Base-by-base conservation (phyloP, 1,140 invertebrate species). In the Cydia strobilella region DNA sequence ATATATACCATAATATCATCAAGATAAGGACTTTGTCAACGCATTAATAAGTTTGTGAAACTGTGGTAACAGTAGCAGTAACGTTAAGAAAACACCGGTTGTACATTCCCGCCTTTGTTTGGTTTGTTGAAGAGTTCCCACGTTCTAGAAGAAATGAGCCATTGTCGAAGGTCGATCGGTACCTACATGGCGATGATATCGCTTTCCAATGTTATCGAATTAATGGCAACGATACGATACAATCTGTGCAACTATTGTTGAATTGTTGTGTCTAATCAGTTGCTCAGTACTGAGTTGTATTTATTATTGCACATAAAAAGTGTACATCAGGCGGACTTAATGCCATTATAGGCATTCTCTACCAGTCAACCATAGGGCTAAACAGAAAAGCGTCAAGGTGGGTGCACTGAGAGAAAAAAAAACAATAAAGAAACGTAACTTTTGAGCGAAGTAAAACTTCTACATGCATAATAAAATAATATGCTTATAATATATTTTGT, bases 101-200 rank as follows among this genome's bases (percentile, higher is more conserved):
- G 77, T 89, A 84, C 82, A 80, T 80, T 69, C 77, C 80, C 79
- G 25, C 80, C 80, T 87, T 89, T 89, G 87, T 89, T 83, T 76
- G 39, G 59, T 74, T 86, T 84, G 84, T 80, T 80, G 80, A 81
- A 86, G 80, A 73, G 77, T 82, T 89, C 87, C 63, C 87, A 89
- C 87, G 85, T 85, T 82, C 84, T 79, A 83, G 69, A 84, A 84
- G 77, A 86, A 81, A 76, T 78, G 63, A 79, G 74, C 79, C 75
- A 86, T 86, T 85, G 83, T 86, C 72, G 54, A 65, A 69, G 65
- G 65, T 69, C 65, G 65, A n/a, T 69, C n/a, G 15, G 27, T 69
- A 15, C 65, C 1, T 31, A 69, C 42, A 69, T 42, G 65, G 65
- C 65, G 27, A 39, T 42, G 31, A n/a, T 39, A 69, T 69, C 31